Percentiles rank a stretch among this genome's conserved stretches.
phyloP scores from a whole-genome alignment of 1,140 invertebrate genomes.

The Steinernema khuongi region DNA sequence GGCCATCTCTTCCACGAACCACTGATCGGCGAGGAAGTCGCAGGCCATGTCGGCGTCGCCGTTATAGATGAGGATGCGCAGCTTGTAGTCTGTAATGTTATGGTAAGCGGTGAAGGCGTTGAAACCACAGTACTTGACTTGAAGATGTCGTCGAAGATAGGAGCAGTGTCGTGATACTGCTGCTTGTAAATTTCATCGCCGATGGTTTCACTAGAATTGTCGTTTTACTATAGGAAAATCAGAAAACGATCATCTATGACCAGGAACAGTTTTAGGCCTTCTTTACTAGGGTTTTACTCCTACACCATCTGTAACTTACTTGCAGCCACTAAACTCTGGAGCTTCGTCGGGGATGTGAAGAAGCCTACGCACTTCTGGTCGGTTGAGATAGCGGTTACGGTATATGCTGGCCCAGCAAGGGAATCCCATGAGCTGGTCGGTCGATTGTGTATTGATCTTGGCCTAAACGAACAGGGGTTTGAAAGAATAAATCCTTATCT shows the following conservation, averaged over 20 bases:
- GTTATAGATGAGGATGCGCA: constrained; percentile 62
- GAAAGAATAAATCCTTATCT: background rate
- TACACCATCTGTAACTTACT: constrained; percentile 21
- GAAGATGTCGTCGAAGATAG: constrained; percentile 32
- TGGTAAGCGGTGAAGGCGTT: background rate
- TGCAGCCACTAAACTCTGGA: constrained; percentile 47
- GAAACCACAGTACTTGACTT: constrained; percentile 19
- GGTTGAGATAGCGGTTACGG: constrained; percentile 40
- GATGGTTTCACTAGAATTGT: constrained; percentile 22
- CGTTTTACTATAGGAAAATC: background rate
- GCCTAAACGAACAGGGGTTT: constrained; percentile 35
- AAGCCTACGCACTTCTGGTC: constrained; percentile 55
- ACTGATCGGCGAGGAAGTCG: constrained; percentile 64
- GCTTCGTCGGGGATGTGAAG: constrained; percentile 59
- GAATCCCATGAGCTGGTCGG: constrained; percentile 24
- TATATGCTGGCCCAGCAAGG: constrained; percentile 24
- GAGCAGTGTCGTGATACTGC: constrained; percentile 31
- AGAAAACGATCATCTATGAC: background rate
- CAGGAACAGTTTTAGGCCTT: background rate
- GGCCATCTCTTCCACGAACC: constrained; percentile 61
- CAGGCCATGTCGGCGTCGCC: constrained; percentile 65
- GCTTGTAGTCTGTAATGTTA: constrained; percentile 41
- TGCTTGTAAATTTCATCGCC: constrained; percentile 35
- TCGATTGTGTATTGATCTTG: constrained; percentile 45
- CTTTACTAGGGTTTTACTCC: background rate